These are phyloP conservation scores for Drosophila ananassae DNA, from an alignment of 1,140 invertebrate species.

Conservation along the genomic window DNA sequence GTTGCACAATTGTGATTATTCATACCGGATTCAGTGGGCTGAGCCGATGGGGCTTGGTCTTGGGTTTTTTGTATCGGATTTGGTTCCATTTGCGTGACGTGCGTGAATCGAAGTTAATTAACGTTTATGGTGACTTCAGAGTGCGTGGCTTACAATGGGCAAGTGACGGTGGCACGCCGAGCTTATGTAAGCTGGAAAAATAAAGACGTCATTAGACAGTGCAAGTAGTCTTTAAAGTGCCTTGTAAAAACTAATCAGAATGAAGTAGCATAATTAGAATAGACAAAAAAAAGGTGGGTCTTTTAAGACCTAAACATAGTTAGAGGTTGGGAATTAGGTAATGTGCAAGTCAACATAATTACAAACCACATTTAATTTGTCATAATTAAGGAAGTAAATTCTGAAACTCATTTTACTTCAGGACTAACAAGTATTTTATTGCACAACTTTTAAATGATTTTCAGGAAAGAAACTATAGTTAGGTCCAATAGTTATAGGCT, in stretches of 20 bases:
- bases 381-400: not conserved
- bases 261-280: conserved; percentile 9
- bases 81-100: conserved; percentile 56
- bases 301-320: not conserved
- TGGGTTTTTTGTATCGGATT: conserved; percentile 40
- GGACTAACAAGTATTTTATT: no score
- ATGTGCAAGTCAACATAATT: not conserved
- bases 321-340: conserved; percentile 12
- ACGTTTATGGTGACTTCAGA: conserved; percentile 40
- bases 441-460: no score
- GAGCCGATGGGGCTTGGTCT: conserved; percentile 13
- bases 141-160: conserved; percentile 33
- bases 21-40: conserved; percentile 62
- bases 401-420: no score
- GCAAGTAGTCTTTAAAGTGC: not conserved
- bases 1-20: conserved; percentile 67
- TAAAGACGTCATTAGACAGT: conserved; percentile 15
- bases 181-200: conserved; percentile 29
- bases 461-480: no score
- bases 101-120: conserved; percentile 63
- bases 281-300: not conserved
- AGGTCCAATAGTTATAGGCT: no score
- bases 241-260: conserved; percentile 25
- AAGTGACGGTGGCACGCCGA: conserved; percentile 15
- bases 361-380: conserved; percentile 4